Base-by-base conservation (phyloP, 2,113 vertebrate species). In the Phrynocephalus versicolor region DNA sequence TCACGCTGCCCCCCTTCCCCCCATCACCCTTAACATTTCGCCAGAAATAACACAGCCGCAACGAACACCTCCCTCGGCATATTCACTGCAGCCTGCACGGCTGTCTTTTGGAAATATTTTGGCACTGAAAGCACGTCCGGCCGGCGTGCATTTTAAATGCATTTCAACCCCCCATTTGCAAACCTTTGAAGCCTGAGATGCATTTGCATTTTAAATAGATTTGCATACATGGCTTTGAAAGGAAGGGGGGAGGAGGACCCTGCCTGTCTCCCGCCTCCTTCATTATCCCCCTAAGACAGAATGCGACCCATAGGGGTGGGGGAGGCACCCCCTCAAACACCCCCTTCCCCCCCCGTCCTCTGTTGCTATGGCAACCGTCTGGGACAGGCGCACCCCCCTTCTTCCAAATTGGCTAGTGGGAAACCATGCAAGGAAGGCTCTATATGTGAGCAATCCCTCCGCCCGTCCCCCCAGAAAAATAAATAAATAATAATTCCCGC, bases 321-420 rank as follows among this genome's bases (percentile, higher is more conserved):
- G 13, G 74, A 74, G 45, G 73, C n/a, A n/a, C 8, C 62, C 4
- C 73, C 60, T 60, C 77, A 5, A 10, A 51, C 45, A 51, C 45
- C 5, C 45, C 5, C 45, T 6, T 10, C 5, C 45, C 5, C 71
- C 45, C 9, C 83, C 41, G 21, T 78, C 2, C 64, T 51, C 30
- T 30, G 95, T 94, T 95, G 90, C 89, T 69, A 92, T 94, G 94
- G 92, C 27, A 65, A 93, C 91, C 79, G 89, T 90, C 92, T 91
- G 89, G 90, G 90, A 60, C 88, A 81, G 0, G 65, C 89, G 85
- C 89, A 88, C 86, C 55, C n/a, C 21, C 76, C 87, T 84, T 13
- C 1, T 23, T 16, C 27, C 21, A 12, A n/a, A 30, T 73, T 27
- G 51, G 33, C 12, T n/a, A 8, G 35, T 21, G 7, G 25, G 30